Evolutionary conservation across 2,113 vertebrate genomes (phyloP), one percentile per base, ranked within the genome.

Genomic region (Chauna torquata): DNA sequence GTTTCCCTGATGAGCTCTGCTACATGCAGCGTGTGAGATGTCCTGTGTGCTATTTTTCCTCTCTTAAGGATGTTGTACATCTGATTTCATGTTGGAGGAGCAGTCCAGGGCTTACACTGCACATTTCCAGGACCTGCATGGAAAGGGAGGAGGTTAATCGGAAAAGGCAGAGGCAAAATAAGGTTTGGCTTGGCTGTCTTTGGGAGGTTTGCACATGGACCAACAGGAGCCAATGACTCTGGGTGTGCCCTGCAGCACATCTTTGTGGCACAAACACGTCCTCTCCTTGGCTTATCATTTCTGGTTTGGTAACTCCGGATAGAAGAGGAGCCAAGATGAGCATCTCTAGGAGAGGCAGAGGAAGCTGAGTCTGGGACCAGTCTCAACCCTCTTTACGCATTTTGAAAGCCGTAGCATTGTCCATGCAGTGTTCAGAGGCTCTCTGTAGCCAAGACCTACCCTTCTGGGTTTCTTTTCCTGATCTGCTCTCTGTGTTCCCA

Each of bases 21-120:
- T 62, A 17, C 14, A 24, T 3, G 3, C 32, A 3, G 0, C 3
- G 2, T 2, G 4, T 11, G 4, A 83, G 36, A 52, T 45, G 8
- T 50, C 18, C 45, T 34, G 2, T 47, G 54, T 52, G 36, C 14
- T 83, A 5, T 13, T 77, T 75, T 61, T 44, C 12, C 50, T 82
- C 62, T 82, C 36, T 57, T 34, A 75, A 69, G 38, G 25, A 20
- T 12, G 19, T 55, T 1, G 0, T 62, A 49, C n/a, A 19, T 86
- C 11, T 44, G 62, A 42, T 76, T 65, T 72, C 17, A 36, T 13
- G 19, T 68, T 72, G 75, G 27, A 88, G 58, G 34, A 74, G 25
- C 54, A 54, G 83, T 30, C 11, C 23, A 17, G 25, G 16, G 59
- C 68, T 93, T 91, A 44, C 7, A 3, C 6, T n/a, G 58, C 15